These are phyloP conservation scores for Thunnus thynnus DNA, from an alignment of 2,113 vertebrate species.

Conservation along the genomic window DNA sequence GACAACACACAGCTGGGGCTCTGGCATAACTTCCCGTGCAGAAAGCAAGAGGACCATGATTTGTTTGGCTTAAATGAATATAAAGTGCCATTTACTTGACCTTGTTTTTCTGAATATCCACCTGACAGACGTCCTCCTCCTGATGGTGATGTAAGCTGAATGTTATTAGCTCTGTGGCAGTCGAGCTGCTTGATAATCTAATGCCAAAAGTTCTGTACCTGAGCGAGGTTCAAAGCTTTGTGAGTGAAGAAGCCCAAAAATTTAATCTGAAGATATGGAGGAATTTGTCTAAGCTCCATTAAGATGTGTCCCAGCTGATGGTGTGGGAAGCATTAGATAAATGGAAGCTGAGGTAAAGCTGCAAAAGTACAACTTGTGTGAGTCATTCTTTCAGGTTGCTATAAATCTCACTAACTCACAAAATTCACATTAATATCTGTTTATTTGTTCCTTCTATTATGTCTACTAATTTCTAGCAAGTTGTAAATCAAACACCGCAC, in stretches of 20 bases:
- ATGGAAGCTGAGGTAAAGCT: neutral
- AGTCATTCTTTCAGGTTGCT: neutral
- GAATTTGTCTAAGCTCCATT: conserved; percentile 50
- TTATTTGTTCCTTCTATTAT: neutral
- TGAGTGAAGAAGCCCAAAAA: conserved; percentile 7
- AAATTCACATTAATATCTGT: neutral
- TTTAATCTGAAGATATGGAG: conserved; percentile 28
- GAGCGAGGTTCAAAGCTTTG: neutral
- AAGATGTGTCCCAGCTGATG: conserved; percentile 11
- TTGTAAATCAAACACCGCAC: neutral
- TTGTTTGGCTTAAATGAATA: conserved; percentile 7
- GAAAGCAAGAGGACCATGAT: neutral
- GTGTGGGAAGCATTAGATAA: neutral
- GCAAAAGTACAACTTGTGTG: neutral
- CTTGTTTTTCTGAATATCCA: conserved; percentile 17
- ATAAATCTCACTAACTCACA: neutral
- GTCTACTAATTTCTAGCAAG: neutral
- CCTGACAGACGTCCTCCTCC: neutral
- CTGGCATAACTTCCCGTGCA: neutral
- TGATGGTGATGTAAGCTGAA: conserved; percentile 3
- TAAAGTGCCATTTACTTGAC: conserved; percentile 27
- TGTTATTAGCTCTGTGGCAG: neutral
- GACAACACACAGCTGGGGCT: conserved; percentile 26
- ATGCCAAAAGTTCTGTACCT: conserved; percentile 41
- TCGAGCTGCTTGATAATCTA: conserved; percentile 46